phyloP scores from a whole-genome alignment of 2,888 invertebrate species.

The Esperia sulphurella region DNA sequence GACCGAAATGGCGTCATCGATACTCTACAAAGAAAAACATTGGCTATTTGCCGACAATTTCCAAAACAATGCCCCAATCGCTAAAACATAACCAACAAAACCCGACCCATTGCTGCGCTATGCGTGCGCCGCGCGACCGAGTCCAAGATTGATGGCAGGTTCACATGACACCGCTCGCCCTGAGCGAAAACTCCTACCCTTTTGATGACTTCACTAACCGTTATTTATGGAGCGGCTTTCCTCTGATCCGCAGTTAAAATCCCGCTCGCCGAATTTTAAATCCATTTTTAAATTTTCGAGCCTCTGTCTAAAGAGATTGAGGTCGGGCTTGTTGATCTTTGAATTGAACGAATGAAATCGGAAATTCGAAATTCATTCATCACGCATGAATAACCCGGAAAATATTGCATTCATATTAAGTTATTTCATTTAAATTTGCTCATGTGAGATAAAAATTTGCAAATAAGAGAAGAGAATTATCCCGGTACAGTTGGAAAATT shows the following conservation, averaged over 20 bases:
- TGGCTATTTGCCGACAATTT: background rate
- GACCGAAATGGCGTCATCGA: no score
- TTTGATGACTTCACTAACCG: conserved; percentile 76
- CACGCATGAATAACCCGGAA: background rate
- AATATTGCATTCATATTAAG: background rate
- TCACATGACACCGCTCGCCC: conserved; percentile 72
- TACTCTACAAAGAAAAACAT: no score
- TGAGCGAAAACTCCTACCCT: conserved; percentile 63
- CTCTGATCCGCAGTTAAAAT: conserved; percentile 54
- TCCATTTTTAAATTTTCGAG: conserved; percentile 41
- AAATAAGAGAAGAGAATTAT: conserved; percentile 5
- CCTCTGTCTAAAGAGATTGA: conserved; percentile 17
- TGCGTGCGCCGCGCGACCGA: conserved; percentile 52
- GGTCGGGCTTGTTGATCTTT: conserved; percentile 9
- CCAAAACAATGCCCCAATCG: background rate
- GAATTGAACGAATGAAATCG: conserved; percentile 3
- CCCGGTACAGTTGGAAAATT: conserved; percentile 51
- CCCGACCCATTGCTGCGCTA: conserved; percentile 25
- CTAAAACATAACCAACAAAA: background rate
- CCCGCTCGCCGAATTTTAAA: conserved; percentile 49
- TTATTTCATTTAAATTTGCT: background rate
- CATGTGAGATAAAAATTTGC: conserved; percentile 23
- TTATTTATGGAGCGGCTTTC: conserved; percentile 69
- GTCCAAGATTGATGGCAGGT: conserved; percentile 71
- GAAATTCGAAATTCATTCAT: conserved; percentile 5